Evolutionary conservation across 2,888 invertebrate genomes (phyloP), one percentile per base, ranked within the genome.

Genomic region (Hypomecis punctinalis): DNA sequence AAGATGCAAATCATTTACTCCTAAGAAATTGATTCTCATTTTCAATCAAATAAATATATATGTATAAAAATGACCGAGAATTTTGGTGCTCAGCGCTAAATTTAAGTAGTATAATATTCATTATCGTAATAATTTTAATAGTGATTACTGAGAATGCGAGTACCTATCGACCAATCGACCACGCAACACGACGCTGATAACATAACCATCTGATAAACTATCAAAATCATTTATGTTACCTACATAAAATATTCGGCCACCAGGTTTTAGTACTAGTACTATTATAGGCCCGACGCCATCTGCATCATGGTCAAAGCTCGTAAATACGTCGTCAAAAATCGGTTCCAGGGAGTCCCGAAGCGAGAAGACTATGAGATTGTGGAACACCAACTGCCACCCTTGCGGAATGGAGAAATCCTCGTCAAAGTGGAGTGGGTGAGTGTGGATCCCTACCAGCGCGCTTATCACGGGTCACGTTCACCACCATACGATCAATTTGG

Each of bases 341-440:
- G 89, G 52, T 95, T 95, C 74, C 81, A 93, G 37, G 95, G 95
- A 0, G 81, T 92, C 9, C 95, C 96, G 0, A 94, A 94, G 71
- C 79, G 86, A 37, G 85, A 91, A 0, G 95, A 96, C 83, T 92
- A 94, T 39, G 86, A 94, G 73, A 75, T 96, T 0, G 93, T 94
- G 1, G 95, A 95, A 76, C 94, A 95, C 75, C 94, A 94, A 46
- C 76, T 96, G 36, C 94, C 94, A 5, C 80, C 93, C 9, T 74
- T 96, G 0, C 84, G 94, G 72, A 90, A 95, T 83, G 95, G 94
- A 83, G 95, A 86, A 59, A 74, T 84, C 43, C 73, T 85, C 0
- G 75, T 85, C 10, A 84, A 86, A 64, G 64, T 78, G 0, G 84
- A 84, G 59, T 86, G 78, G 78, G 70, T 86, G 36, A 85, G 83